A percentile compares a stretch with the other conserved stretches of the same genome.
These are phyloP conservation scores for Araneus ventricosus DNA, from an alignment of 1,140 invertebrate genomes.

Conservation along the genomic window DNA sequence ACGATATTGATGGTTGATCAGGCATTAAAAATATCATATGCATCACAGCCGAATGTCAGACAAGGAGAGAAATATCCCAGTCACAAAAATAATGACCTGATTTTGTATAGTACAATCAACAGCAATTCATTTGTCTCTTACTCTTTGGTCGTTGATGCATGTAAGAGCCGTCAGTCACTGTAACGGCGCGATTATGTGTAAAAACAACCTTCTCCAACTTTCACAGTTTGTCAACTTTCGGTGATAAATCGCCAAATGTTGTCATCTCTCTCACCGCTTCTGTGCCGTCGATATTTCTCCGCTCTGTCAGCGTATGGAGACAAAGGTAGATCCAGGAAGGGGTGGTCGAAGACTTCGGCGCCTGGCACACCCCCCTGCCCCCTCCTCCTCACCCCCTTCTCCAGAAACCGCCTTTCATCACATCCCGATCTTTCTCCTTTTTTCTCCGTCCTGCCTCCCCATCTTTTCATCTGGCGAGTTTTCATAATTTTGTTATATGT, in stretches of 20 bases:
- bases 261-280: not conserved
- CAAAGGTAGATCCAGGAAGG: constrained; percentile 51
- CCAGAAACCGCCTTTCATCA: constrained; percentile 65
- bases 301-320: constrained; percentile 68
- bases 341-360: constrained; percentile 44
- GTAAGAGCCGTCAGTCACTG: too few relatives aligned
- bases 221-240: not conserved
- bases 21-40: too few relatives aligned
- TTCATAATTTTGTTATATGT: constrained; percentile 65
- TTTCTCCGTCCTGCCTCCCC: constrained; percentile 1
- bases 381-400: not conserved
- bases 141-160: too few relatives aligned
- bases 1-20: too few relatives aligned
- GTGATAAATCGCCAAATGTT: constrained; percentile 58
- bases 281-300: constrained; percentile 63
- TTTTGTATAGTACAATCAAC: too few relatives aligned
- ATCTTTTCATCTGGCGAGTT: constrained; percentile 50
- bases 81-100: too few relatives aligned
- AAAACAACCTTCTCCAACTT: not conserved
- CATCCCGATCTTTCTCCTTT: constrained; percentile 22
- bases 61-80: too few relatives aligned
- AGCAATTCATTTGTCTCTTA: too few relatives aligned
- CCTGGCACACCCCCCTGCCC: constrained; percentile 11
- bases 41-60: too few relatives aligned
- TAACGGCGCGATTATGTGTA: too few relatives aligned